Evolutionary conservation across 2,888 invertebrate genomes (phyloP).

Genomic region (Ophion ellenae): DNA sequence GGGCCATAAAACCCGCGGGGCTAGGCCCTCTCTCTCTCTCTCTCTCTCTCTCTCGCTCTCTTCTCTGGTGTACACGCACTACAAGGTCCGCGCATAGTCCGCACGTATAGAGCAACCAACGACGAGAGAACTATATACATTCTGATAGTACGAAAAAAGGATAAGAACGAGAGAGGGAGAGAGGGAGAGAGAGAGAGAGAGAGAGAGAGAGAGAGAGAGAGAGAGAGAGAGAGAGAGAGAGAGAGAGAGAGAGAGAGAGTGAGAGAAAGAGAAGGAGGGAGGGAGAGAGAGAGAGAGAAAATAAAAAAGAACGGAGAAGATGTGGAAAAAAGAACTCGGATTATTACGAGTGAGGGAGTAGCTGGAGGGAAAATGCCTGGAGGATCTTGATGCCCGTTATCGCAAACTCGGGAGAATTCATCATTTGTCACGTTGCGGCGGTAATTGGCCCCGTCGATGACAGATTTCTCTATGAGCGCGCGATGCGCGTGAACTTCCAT

Average conservation of each 20-base stretch:
- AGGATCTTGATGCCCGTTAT: slow-evolving; percentile 15
- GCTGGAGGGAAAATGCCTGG: neutral
- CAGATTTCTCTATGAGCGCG: too few species aligned
- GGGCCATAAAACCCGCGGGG: slow-evolving; percentile 77
- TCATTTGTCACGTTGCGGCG: neutral
- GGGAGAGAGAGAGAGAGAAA: neutral
- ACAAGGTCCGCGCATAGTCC: slow-evolving; percentile 38
- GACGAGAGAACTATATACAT: slow-evolving; percentile 48
- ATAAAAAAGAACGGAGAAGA: neutral
- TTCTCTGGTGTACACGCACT: slow-evolving; percentile 66
- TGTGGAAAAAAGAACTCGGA: neutral
- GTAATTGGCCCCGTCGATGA: neutral
- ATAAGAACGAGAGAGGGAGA: slow-evolving; percentile 6
- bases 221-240: neutral
- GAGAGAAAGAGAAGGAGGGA: too few species aligned
- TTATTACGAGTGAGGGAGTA: neutral
- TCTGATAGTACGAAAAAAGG: slow-evolving; percentile 32
- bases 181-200: slow-evolving; percentile 6
- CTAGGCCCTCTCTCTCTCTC: slow-evolving; percentile 67
- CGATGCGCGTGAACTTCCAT: too few species aligned
- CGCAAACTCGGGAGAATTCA: neutral
- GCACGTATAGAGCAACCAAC: slow-evolving; percentile 32
- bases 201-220: too few species aligned
- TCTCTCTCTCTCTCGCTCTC: slow-evolving; percentile 14
- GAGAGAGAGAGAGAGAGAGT: neutral